A percentile compares a stretch with the other conserved stretches of the same genome.
Conservation (phyloP, 2,888 invertebrate genomes). For the Dendrolimus houi region DNA sequence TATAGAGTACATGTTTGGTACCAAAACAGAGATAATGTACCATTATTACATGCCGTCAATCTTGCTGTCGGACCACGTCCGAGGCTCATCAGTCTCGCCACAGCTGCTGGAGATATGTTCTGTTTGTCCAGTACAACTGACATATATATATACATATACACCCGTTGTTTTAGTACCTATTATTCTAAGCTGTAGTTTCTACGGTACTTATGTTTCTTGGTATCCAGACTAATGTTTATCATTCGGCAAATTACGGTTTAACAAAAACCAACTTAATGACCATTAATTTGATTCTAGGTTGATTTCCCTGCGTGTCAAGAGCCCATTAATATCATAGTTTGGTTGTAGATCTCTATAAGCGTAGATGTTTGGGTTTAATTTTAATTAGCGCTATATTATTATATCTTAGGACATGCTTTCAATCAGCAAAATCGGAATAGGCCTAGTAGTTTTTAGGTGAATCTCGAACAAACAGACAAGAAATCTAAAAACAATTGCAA, state of each 20-base stretch:
- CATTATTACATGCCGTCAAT: not conserved
- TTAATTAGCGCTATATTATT: too few relatives aligned
- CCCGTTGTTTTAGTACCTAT: not conserved
- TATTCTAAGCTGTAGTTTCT: not conserved
- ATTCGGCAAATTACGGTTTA: not conserved
- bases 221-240: not conserved
- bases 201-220: not conserved
- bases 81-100: slow-evolving; percentile 2
- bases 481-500: too few relatives aligned
- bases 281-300: too few relatives aligned
- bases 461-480: too few relatives aligned
- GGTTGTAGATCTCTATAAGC: too few relatives aligned
- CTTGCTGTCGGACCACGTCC: slow-evolving; percentile 3
- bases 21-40: not conserved
- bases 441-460: too few relatives aligned
- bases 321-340: too few relatives aligned
- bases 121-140: not conserved
- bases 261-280: not conserved
- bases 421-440: too few relatives aligned
- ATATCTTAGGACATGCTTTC: too few relatives aligned
- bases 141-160: too few relatives aligned
- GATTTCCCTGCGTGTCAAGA: too few relatives aligned
- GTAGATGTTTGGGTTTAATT: too few relatives aligned
- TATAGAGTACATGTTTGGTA: not conserved
- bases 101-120: not conserved